These are phyloP conservation scores for Catajapyx aquilonaris DNA, from an alignment of 1,140 invertebrate species.

Conservation along the genomic window DNA sequence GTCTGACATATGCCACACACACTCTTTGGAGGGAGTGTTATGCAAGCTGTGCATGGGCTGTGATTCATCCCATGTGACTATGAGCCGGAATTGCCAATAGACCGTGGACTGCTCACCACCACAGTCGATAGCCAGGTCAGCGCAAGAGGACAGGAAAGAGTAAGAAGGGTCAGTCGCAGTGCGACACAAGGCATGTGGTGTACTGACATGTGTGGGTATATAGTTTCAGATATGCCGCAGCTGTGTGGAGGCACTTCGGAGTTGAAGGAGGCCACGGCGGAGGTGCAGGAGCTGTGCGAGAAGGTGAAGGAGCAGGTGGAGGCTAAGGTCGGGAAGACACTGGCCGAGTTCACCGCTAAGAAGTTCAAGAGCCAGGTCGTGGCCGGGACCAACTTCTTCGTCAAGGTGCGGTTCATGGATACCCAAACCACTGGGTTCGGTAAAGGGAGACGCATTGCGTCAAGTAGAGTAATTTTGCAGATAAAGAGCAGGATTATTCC, in stretches of 20 bases:
- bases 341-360: no score
- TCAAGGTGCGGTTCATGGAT: conserved; percentile 7
- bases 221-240: background rate
- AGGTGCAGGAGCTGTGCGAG: background rate
- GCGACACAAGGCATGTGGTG: background rate
- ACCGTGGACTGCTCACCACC: no score
- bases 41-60: background rate
- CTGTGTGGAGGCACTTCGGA: background rate
- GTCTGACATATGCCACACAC: no score
- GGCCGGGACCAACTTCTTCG: conserved; percentile 10
- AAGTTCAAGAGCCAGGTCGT: conserved; percentile 12
- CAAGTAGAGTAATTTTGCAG: no score
- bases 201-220: background rate
- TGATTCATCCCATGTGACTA: background rate
- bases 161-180: background rate
- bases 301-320: background rate
- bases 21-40: no score
- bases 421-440: no score
- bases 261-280: background rate
- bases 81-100: background rate
- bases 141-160: no score
- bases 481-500: no score
- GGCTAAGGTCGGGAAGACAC: background rate
- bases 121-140: no score
- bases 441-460: no score